These are phyloP conservation scores for Ceratothoa steindachneri DNA, from an alignment of 2,888 invertebrate genomes.

Conservation along the genomic window DNA sequence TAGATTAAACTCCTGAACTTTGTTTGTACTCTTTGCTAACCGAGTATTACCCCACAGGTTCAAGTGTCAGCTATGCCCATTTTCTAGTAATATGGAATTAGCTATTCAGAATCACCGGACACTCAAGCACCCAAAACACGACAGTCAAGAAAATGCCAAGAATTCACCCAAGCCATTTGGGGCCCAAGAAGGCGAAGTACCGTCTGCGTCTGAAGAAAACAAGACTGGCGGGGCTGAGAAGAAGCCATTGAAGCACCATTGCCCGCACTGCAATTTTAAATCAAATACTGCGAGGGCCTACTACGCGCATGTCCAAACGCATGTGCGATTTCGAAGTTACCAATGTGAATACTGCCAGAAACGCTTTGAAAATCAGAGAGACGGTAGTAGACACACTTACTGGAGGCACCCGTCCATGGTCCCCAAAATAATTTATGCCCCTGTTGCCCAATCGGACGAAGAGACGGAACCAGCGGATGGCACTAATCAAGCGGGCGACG, in stretches of 20 bases:
- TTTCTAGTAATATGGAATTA: slow-evolving; percentile 33
- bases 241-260: slow-evolving; percentile 11
- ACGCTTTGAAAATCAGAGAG: slow-evolving; percentile 26
- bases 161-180: background rate
- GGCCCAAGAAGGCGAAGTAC: background rate
- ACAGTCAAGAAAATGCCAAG: slow-evolving; percentile 22
- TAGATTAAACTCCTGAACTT: no score
- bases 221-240: background rate
- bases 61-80: slow-evolving; percentile 42
- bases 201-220: background rate
- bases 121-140: slow-evolving; percentile 31
- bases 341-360: slow-evolving; percentile 30
- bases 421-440: slow-evolving; percentile 20
- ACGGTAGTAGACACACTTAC: slow-evolving; percentile 28
- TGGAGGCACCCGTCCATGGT: slow-evolving; percentile 22
- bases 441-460: background rate
- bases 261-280: slow-evolving; percentile 29
- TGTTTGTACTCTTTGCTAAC: no score
- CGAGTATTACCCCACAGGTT: no score
- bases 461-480: background rate
- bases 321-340: slow-evolving; percentile 23
- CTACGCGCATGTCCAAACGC: slow-evolving; percentile 28
- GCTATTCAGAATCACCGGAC: slow-evolving; percentile 36
- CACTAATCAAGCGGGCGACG: background rate
- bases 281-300: slow-evolving; percentile 12